Evolutionary conservation across 1,140 invertebrate species (phyloP), one percentile per base, ranked within the genome.

Genomic region (Meteorus sp.): DNA sequence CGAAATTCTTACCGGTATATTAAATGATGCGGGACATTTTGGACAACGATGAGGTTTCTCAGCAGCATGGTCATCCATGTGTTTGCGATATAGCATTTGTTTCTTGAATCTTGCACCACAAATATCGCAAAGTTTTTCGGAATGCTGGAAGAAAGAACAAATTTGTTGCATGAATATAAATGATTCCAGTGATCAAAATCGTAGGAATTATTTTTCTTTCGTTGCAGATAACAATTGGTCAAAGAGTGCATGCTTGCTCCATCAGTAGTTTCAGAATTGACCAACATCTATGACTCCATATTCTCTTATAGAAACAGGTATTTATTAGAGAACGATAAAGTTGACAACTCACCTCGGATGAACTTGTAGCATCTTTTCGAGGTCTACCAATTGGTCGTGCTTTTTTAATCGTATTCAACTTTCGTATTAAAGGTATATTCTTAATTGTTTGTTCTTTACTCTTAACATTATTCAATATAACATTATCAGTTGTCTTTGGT

Each of bases 1-100:
- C n/a, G n/a, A n/a, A n/a, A n/a, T n/a, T n/a, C 59, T 69, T 59
- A 81, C 79, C 61, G 86, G 83, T 57, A 85, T 76, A 73, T 89
- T 89, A 66, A 86, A 89, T 2, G 86, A 83, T 11, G 75, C 76
- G 13, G 79, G 64, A 72, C 88, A 89, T 58, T 85, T 75, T 33
- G 73, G 70, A 73, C 88, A 89, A 29, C 81, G 75, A 65, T 82
- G 84, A 17, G 85, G 82, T 67, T 89, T 89, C 47, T 88, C 85
- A 48, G 85, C 81, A 3, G 82, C 80, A 70, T 89, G 87, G 27
- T 75, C 75, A 48, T 81, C 78, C 65, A 80, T 73, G 68, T 88
- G 86, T 48, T 81, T 77, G 55, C 80, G 81, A 11, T 83, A 78
- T 33, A 83, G 75, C 9, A 72, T 76, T 71, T 80, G 82, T 57